A percentile compares a stretch with the other conserved stretches of the same genome.
These are phyloP conservation scores for Novumbra hubbsi DNA, from an alignment of 2,797 vertebrate species.

Conservation along the genomic window DNA sequence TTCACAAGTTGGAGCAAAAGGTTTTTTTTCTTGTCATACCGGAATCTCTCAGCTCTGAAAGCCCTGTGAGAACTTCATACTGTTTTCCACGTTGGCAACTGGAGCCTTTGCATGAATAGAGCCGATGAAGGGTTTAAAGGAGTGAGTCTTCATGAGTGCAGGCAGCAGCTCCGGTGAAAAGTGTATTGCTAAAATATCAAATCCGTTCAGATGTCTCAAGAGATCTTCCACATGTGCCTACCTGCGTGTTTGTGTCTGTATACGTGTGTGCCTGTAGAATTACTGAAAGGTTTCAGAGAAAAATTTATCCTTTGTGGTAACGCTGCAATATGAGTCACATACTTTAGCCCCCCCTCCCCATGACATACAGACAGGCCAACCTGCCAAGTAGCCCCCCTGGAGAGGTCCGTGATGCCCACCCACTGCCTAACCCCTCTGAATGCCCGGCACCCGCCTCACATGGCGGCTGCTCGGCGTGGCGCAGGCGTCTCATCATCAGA, in stretches of 20 bases:
- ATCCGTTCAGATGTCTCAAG: slow-evolving; percentile 6
- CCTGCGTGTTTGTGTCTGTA: neutral
- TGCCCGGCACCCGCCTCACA: slow-evolving; percentile 14
- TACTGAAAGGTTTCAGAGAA: neutral
- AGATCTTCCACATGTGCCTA: neutral
- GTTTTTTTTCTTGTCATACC: neutral
- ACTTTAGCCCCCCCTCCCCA: neutral
- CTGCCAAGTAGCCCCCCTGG: slow-evolving; percentile 26
- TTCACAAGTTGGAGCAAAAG: slow-evolving; percentile 6
- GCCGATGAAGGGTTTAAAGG: neutral
- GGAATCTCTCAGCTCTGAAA: slow-evolving; percentile 6
- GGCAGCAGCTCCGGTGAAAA: neutral
- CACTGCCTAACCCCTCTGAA: neutral
- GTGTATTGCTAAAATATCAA: neutral
- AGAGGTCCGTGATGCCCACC: slow-evolving; percentile 22
- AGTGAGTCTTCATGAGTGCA: neutral
- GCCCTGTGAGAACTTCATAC: neutral
- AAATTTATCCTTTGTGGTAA: neutral
- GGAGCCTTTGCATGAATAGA: neutral
- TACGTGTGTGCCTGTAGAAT: slow-evolving; percentile 1
- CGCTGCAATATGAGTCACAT: slow-evolving; percentile 7
- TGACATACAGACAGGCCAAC: neutral
- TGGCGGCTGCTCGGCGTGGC: neutral
- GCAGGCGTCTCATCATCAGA: slow-evolving; percentile 36
- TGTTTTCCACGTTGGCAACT: neutral